Evolutionary conservation across 2,888 invertebrate genomes (phyloP).

Genomic region (Agrotis clavis): DNA sequence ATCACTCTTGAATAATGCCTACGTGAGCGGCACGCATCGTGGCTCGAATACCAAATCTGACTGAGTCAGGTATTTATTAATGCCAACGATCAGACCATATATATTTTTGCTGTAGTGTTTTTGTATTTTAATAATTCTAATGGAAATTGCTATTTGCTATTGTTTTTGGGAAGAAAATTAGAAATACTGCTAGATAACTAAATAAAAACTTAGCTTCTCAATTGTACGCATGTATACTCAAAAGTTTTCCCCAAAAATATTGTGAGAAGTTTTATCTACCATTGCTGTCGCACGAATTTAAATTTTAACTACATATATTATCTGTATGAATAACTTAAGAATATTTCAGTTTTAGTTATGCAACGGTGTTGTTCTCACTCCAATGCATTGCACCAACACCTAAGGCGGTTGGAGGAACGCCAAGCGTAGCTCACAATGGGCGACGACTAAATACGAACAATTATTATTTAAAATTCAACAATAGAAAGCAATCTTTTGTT

Average conservation of each 20-base stretch:
- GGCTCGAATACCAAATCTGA: constrained; percentile 26
- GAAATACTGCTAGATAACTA: not conserved
- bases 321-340: constrained; percentile 37
- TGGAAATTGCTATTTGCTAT: not conserved
- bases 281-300: constrained; percentile 3
- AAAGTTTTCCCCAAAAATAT: not conserved
- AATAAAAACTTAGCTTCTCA: not conserved
- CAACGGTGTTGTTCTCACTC: constrained; percentile 47
- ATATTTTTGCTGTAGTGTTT: not conserved
- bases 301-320: constrained; percentile 26
- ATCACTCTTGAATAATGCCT: constrained; percentile 36
- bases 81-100: not conserved
- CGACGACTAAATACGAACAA: constrained; percentile 67
- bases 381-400: constrained; percentile 62
- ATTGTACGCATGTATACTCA: not conserved
- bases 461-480: constrained; percentile 68
- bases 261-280: not conserved
- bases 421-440: constrained; percentile 65
- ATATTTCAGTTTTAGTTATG: constrained; percentile 42
- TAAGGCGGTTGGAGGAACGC: constrained; percentile 69
- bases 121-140: not conserved
- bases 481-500: constrained; percentile 71
- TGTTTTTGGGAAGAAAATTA: not conserved
- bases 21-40: constrained; percentile 12
- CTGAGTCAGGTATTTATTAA: constrained; percentile 19